Evolutionary conservation across 2,113 vertebrate species (phyloP).

Genomic region (Antechinus flavipes): DNA sequence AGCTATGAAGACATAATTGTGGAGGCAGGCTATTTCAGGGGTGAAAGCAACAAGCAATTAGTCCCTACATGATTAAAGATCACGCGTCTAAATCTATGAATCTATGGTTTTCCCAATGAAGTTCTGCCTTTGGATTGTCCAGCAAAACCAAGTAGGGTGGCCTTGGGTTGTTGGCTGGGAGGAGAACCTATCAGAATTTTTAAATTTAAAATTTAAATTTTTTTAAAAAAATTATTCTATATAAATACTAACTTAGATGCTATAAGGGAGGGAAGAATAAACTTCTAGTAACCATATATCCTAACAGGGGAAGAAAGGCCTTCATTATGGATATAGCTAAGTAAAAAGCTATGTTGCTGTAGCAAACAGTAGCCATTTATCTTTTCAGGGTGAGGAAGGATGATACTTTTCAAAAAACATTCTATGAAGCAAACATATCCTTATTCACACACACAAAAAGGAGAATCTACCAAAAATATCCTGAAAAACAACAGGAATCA

Average conservation of each 20-base stretch:
- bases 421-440: too few relatives aligned
- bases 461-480: too few relatives aligned
- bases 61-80: not conserved
- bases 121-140: not conserved
- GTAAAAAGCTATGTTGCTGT: too few relatives aligned
- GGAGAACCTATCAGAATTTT: not conserved
- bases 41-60: not conserved
- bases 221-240: not conserved
- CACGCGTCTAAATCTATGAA: not conserved
- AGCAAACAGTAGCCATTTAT: too few relatives aligned
- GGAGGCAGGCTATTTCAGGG: not conserved
- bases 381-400: too few relatives aligned
- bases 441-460: too few relatives aligned
- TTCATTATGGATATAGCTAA: not conserved
- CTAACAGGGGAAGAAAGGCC: not conserved
- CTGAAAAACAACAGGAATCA: too few relatives aligned
- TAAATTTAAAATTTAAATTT: too few relatives aligned
- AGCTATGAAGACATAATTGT: not conserved
- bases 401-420: too few relatives aligned
- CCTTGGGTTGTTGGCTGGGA: not conserved
- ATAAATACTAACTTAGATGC: not conserved
- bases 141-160: not conserved
- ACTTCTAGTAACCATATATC: not conserved
- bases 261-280: not conserved
- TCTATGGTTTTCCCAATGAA: not conserved